Percentiles rank a stretch among this genome's conserved stretches.
phyloP scores from a whole-genome alignment of 2,113 vertebrate species.

The Microcebus ravelobensis region DNA sequence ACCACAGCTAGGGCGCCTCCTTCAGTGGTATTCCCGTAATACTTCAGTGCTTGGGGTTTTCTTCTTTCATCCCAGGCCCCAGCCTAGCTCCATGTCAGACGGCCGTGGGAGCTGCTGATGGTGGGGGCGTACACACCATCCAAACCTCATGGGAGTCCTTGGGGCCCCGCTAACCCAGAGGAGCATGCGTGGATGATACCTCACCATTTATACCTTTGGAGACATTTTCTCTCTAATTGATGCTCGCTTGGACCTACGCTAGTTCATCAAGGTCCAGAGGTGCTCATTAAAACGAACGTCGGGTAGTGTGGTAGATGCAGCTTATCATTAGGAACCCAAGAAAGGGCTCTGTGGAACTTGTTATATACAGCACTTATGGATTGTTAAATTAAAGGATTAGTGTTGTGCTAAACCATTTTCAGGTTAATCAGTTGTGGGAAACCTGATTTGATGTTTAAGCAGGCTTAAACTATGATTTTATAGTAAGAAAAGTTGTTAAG shows the following conservation, averaged over 20 bases:
- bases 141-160: conserved; percentile 59
- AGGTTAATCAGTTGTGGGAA: conserved; percentile 78
- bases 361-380: conserved; percentile 76
- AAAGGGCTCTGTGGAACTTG: conserved; percentile 79
- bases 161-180: conserved; percentile 39
- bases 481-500: conserved; percentile 52
- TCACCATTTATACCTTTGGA: conserved; percentile 68
- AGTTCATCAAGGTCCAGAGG: conserved; percentile 78
- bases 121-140: conserved; percentile 39
- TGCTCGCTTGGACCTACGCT: conserved; percentile 71
- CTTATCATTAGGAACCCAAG: conserved; percentile 70
- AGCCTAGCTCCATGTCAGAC: not conserved
- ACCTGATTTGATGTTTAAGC: conserved; percentile 66
- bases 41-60: not conserved
- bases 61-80: not conserved
- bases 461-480: conserved; percentile 50
- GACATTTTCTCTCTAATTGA: conserved; percentile 78
- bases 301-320: conserved; percentile 49
- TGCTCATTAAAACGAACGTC: conserved; percentile 80
- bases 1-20: not conserved
- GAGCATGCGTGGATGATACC: conserved; percentile 44
- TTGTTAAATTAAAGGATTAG: conserved; percentile 79
- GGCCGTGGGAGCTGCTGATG: conserved; percentile 63
- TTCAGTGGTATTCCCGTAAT: not conserved
- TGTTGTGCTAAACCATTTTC: conserved; percentile 79